Evolutionary conservation across 2,888 invertebrate genomes (phyloP).

Genomic region (Epistrophe eligans): DNA sequence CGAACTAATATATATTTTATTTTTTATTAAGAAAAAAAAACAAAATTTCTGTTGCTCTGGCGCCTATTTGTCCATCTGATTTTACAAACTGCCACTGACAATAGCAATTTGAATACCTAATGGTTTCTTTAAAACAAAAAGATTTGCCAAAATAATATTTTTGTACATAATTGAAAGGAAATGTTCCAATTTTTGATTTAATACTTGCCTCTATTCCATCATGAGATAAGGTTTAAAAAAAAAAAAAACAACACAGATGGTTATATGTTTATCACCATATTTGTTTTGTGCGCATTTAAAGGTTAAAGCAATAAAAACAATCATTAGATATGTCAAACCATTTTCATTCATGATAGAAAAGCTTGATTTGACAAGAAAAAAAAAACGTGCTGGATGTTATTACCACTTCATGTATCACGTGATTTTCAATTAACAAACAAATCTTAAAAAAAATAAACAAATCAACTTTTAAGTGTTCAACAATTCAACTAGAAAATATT

Average conservation of each 20-base stretch:
- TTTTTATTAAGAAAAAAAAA: no score
- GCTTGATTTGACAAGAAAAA: slow-evolving; percentile 17
- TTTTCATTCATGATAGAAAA: background rate
- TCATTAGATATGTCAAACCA: slow-evolving; percentile 1
- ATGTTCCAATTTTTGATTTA: background rate
- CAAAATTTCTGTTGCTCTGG: no score
- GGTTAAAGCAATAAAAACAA: slow-evolving; percentile 27
- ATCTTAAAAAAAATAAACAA: background rate
- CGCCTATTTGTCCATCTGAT: no score
- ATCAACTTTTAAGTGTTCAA: background rate
- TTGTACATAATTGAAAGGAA: background rate
- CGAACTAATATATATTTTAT: no score
- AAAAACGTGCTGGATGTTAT: slow-evolving; percentile 11
- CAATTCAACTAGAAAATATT: background rate
- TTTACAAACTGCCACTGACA: no score
- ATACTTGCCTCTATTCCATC: background rate
- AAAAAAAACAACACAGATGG: background rate
- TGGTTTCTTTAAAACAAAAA: no score
- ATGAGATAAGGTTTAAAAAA: slow-evolving; percentile 3
- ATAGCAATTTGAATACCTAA: no score
- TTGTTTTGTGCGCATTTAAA: slow-evolving; percentile 44
- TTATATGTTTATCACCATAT: slow-evolving; percentile 1
- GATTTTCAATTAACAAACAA: background rate
- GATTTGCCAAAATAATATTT: background rate
- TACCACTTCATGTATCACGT: slow-evolving; percentile 11